Conservation (phyloP, 1,140 invertebrate genomes). For the Habropoda laboriosa region DNA sequence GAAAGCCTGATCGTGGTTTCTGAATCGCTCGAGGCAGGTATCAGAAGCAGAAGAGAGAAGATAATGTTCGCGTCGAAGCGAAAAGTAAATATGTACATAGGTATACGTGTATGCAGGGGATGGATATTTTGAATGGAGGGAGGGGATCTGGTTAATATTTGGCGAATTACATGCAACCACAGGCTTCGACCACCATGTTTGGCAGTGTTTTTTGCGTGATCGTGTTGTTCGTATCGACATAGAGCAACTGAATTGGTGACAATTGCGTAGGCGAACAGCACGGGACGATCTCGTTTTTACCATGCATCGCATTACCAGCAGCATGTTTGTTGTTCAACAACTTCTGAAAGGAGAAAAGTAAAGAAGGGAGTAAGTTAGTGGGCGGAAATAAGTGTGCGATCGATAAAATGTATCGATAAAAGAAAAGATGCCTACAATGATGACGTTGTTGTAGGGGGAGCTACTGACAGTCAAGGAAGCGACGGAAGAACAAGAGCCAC, state of each 20-base stretch:
- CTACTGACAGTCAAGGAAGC: constrained; percentile 86
- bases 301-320: constrained; percentile 69
- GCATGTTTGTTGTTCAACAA: constrained; percentile 74
- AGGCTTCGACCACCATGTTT: constrained; percentile 92
- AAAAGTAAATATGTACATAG: constrained; percentile 7
- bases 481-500: constrained; percentile 88
- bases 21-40: too few relatives aligned
- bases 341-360: constrained; percentile 81
- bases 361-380: too few relatives aligned
- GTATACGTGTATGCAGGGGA: too few relatives aligned
- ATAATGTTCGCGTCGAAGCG: too few relatives aligned
- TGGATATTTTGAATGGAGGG: too few relatives aligned
- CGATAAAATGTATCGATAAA: background rate
- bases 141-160: background rate
- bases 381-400: background rate
- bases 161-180: constrained; percentile 88
- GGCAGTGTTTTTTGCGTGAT: constrained; percentile 89
- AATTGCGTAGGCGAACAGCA: constrained; percentile 90
- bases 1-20: too few relatives aligned
- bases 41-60: too few relatives aligned
- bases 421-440: constrained; percentile 84
- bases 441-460: constrained; percentile 86
- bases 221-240: constrained; percentile 88
- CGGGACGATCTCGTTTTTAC: constrained; percentile 84
- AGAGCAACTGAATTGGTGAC: constrained; percentile 88